Evolutionary conservation across 2,888 invertebrate species (phyloP).

Genomic region (Ptychoptera albimana): DNA sequence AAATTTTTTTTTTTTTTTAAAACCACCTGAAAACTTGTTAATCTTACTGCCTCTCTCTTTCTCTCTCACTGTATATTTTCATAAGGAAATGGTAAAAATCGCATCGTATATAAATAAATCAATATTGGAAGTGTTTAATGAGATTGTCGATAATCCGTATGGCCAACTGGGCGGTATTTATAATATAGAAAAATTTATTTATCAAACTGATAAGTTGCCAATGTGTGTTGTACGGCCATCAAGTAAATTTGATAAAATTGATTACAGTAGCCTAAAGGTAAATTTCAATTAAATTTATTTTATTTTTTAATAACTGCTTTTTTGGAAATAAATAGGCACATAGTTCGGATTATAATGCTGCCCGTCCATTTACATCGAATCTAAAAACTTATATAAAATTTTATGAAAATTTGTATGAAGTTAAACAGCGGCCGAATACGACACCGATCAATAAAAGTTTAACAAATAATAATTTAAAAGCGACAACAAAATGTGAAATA

Average conservation of each 20-base stretch:
- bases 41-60: no score
- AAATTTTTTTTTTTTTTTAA: not conserved
- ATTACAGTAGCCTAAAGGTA: no score
- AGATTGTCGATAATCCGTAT: conserved; percentile 37
- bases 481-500: not conserved
- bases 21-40: not conserved
- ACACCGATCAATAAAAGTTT: not conserved
- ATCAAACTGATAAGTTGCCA: conserved; percentile 1
- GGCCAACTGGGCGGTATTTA: conserved; percentile 43
- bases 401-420: no score
- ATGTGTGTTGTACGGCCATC: not conserved
- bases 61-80: no score
- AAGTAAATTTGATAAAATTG: no score
- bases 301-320: no score
- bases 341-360: not conserved
- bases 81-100: conserved; percentile 25
- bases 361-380: not conserved
- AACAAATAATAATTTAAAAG: not conserved
- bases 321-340: no score
- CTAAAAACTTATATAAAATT: not conserved
- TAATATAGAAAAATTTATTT: conserved; percentile 33
- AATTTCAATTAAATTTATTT: no score
- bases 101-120: conserved; percentile 32
- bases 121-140: conserved; percentile 31
- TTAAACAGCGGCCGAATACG: not conserved